Percentiles rank a stretch among this genome's conserved stretches.
Evolutionary conservation across 2,113 vertebrate species (phyloP).

Genomic region (Silurus asotus): DNA sequence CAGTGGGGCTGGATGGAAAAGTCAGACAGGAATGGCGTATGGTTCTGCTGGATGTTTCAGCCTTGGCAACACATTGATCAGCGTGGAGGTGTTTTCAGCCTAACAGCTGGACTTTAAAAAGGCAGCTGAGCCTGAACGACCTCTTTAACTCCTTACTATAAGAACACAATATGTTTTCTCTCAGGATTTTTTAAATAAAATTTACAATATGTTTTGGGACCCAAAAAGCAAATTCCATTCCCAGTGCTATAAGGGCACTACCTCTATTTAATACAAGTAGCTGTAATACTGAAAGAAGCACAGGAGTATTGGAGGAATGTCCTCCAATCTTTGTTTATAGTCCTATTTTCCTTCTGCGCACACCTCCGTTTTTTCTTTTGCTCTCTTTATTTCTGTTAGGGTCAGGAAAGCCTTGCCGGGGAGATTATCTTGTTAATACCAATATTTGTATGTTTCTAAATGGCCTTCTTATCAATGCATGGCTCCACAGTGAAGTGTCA

Average conservation of each 20-base stretch:
- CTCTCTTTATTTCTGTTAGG: conserved; percentile 22
- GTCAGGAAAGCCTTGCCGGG: conserved; percentile 9
- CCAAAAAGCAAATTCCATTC: not conserved
- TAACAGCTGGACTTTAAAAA: conserved; percentile 44
- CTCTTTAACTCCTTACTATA: conserved; percentile 39
- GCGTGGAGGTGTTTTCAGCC: conserved; percentile 36
- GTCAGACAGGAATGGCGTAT: conserved; percentile 14
- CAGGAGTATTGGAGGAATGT: not conserved
- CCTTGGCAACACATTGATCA: conserved; percentile 50
- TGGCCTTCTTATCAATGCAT: conserved; percentile 27
- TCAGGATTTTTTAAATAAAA: conserved; percentile 6
- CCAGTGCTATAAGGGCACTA: not conserved
- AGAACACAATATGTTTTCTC: conserved; percentile 37
- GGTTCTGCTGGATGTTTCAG: conserved; percentile 39
- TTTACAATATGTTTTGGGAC: conserved; percentile 18
- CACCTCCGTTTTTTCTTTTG: conserved; percentile 6
- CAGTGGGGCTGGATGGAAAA: conserved; percentile 40
- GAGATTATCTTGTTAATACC: conserved; percentile 38
- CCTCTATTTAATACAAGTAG: not conserved
- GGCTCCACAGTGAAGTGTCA: conserved; percentile 25
- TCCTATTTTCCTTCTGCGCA: not conserved
- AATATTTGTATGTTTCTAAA: conserved; percentile 50
- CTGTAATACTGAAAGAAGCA: not conserved
- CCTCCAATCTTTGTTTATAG: not conserved
- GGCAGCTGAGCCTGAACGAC: conserved; percentile 36